Base-by-base conservation (phyloP, 2,797 vertebrate genomes). In the Botia kubotai region DNA sequence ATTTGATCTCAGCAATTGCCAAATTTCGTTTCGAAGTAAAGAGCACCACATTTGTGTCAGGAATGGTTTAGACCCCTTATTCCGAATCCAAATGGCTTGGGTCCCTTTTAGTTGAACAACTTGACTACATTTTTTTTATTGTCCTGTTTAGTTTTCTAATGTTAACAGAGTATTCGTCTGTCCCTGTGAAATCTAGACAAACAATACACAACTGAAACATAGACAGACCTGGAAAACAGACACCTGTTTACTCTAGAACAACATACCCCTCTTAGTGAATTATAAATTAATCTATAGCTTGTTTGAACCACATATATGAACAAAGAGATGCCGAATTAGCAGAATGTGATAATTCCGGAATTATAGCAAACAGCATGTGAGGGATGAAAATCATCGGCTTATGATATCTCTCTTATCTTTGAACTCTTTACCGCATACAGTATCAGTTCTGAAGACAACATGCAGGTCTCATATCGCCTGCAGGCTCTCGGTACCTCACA, bases 31-130 rank as follows among this genome's bases (percentile, higher is more conserved):
- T 76, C 75, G 8, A 57, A 46, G 50, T 12, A 33, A n/a, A 63
- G 62, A 52, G 33, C 29, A 55, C 60, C 65, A 70, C 36, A 58
- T 67, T 71, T 19, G 11, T 17, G 62, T 58, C 60, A n/a, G 23
- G 29, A 63, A 17, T 29, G 11, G 62, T 50, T 21, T 67, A 8
- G 8, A 55, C 66, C 67, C 43, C 23, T 33, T 57, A 83, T 77
- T 82, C 85, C 57, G 14, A 53, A 81, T 87, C 78, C 85, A 87
- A 90, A 90, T 90, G 89, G 89, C 91, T 93, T 75, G 90, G 90
- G 92, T 92, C 92, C 92, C 92, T 91, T 77, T 92, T 90, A 84
- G 86, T 88, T 77, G 84, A 87, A 88, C 84, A 85, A 76, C 79
- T 84, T 89, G 84, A 79, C 88, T 82, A 85, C 83, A 89, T 86